Base-by-base conservation (phyloP, 2,113 vertebrate species). In the Todiramphus saurophagus region DNA sequence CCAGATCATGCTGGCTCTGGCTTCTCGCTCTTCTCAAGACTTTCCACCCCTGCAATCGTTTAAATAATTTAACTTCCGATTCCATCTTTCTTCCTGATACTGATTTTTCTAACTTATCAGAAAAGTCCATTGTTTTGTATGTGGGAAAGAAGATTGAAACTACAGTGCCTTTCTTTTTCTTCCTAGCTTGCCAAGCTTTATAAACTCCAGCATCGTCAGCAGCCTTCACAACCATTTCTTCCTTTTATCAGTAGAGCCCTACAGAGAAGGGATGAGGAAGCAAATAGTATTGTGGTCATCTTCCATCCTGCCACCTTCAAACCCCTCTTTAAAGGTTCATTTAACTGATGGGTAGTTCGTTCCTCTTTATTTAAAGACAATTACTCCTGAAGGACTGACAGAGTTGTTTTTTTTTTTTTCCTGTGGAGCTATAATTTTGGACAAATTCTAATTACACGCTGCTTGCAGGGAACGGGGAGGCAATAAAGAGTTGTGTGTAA, bases 371-470 rank as follows among this genome's bases (percentile, higher is more conserved):
- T 95, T 82, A 72, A 67, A 80, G 67, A 90, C 84, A 91, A 2
- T 83, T 86, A 56, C 83, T 91, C 77, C 51, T 62, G 78, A 81
- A 69, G 91, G 78, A 80, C 81, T 92, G 89, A n/a, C 87, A 78
- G 86, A 73, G 63, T 68, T 93, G 55, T 15, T 28, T 11, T 30
- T 35, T 14, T 70, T 89, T 83, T 83, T 88, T 86, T 75, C 88
- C 92, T 83, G 69, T 30, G 17, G 94, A 85, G 88, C 87, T 94
- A 25, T 79, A 70, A 87, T 93, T 97, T 96, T 56, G 73, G 91
- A 93, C 86, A 91, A 93, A 81, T 95, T 80, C 82, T 80, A 89
- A 39, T 93, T 73, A 67, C 60, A 39, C 48, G 67, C 53, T 28
- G 19, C 94, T 93, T 81, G 74, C 55, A 88, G 76, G 76, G 83